These are phyloP conservation scores for Cyclophora punctaria DNA, from an alignment of 2,888 invertebrate species.

Conservation along the genomic window DNA sequence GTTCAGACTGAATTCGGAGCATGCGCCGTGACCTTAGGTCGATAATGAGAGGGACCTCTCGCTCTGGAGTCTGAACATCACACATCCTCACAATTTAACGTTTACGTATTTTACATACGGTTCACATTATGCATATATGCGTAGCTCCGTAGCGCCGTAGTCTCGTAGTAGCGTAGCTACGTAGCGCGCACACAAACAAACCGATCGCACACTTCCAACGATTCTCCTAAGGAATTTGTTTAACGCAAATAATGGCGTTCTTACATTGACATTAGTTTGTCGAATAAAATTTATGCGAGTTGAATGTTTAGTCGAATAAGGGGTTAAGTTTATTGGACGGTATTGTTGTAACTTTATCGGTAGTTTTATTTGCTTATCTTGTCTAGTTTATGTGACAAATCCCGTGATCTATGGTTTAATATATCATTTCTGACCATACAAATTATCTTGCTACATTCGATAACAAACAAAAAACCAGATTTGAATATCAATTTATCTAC, in stretches of 20 bases:
- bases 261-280: constrained; percentile 75
- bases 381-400: constrained; percentile 37
- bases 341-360: constrained; percentile 47
- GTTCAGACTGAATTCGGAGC: constrained; percentile 55
- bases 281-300: constrained; percentile 73
- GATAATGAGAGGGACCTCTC: constrained; percentile 74
- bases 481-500: no score
- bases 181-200: constrained; percentile 22
- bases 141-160: not conserved
- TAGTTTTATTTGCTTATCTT: constrained; percentile 32
- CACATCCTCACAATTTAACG: constrained; percentile 72
- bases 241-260: constrained; percentile 67
- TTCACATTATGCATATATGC: constrained; percentile 68
- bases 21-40: constrained; percentile 76
- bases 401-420: constrained; percentile 28
- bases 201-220: constrained; percentile 21
- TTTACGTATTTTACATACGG: constrained; percentile 70
- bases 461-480: no score
- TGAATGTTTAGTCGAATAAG: constrained; percentile 70
- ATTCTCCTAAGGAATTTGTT: constrained; percentile 62
- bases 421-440: not conserved
- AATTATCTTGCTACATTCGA: no score
- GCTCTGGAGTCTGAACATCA: constrained; percentile 66
- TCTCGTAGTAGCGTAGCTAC: constrained; percentile 45
- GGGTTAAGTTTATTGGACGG: constrained; percentile 64